A percentile compares a stretch with the other conserved stretches of the same genome.
Evolutionary conservation across 1,140 invertebrate species (phyloP).

Genomic region (Zaprionus taronus): DNA sequence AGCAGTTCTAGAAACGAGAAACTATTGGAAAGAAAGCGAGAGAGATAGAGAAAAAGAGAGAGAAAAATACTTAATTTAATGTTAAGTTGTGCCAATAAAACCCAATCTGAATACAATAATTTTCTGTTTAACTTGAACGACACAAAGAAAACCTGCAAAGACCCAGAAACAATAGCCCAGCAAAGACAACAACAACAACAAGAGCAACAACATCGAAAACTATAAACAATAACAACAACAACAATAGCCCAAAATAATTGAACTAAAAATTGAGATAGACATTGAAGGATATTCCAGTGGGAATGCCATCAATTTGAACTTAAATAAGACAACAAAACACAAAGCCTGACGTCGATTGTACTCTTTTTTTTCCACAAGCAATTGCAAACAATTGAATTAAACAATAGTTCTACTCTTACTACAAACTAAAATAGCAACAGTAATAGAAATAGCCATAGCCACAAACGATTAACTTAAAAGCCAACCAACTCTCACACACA

Average conservation of each 20-base stretch:
- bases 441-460: conserved; percentile 80
- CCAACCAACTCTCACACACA: conserved; percentile 27
- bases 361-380: conserved; percentile 79
- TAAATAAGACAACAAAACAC: conserved; percentile 43
- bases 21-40: conserved; percentile 20
- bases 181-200: conserved; percentile 41
- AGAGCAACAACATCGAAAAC: conserved; percentile 17
- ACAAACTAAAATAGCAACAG: conserved; percentile 77
- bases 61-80: conserved; percentile 17
- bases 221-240: conserved; percentile 51
- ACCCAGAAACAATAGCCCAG: conserved; percentile 78
- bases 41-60: neutral
- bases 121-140: conserved; percentile 72
- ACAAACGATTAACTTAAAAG: conserved; percentile 68
- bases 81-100: conserved; percentile 51
- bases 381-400: conserved; percentile 71
- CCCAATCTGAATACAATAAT: conserved; percentile 17
- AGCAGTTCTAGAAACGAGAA: conserved; percentile 48
- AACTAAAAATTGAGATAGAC: conserved; percentile 60
- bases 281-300: conserved; percentile 51
- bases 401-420: conserved; percentile 79
- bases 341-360: conserved; percentile 84
- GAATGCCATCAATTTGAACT: conserved; percentile 34
- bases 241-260: conserved; percentile 79
- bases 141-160: conserved; percentile 69